Percentiles rank a stretch among this genome's conserved stretches.
phyloP scores from a whole-genome alignment of 2,888 invertebrate genomes.

The Bombyx huttoni region DNA sequence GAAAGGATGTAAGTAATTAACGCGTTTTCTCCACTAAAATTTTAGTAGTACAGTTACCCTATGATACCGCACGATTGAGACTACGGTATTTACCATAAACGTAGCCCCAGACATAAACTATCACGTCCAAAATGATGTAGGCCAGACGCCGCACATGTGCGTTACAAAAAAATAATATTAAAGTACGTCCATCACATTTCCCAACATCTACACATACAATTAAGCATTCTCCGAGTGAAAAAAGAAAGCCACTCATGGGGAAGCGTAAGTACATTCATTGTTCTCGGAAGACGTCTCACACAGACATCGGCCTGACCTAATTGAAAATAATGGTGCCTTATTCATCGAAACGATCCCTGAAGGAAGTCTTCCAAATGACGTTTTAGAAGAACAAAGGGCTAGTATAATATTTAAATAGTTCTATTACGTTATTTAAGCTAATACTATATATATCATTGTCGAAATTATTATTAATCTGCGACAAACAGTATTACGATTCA shows the following conservation, averaged over 20 bases:
- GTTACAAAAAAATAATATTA: constrained; percentile 28
- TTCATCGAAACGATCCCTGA: constrained; percentile 46
- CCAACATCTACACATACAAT: constrained; percentile 56
- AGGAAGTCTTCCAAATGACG: constrained; percentile 46
- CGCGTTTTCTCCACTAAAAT: constrained; percentile 27
- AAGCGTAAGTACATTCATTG: constrained; percentile 62
- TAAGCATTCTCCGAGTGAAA: constrained; percentile 47
- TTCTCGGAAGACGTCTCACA: constrained; percentile 56
- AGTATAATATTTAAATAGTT: not conserved
- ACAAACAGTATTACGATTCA: no score
- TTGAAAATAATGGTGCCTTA: constrained; percentile 68
- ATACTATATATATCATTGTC: not conserved
- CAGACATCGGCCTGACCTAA: constrained; percentile 65
- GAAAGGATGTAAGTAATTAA: constrained; percentile 67
- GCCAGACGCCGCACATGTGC: constrained; percentile 30
- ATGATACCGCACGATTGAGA: constrained; percentile 9
- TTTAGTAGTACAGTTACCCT: not conserved
- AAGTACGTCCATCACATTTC: constrained; percentile 39
- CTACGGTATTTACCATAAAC: constrained; percentile 24
- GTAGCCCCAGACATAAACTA: constrained; percentile 24
- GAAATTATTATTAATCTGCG: no score
- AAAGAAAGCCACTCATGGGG: constrained; percentile 57
- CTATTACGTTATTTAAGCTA: not conserved
- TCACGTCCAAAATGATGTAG: constrained; percentile 25
- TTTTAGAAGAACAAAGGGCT: constrained; percentile 21